Evolutionary conservation across 2,113 vertebrate species (phyloP), one percentile per base, ranked within the genome.

Genomic region (Pachypanchax playfairii): DNA sequence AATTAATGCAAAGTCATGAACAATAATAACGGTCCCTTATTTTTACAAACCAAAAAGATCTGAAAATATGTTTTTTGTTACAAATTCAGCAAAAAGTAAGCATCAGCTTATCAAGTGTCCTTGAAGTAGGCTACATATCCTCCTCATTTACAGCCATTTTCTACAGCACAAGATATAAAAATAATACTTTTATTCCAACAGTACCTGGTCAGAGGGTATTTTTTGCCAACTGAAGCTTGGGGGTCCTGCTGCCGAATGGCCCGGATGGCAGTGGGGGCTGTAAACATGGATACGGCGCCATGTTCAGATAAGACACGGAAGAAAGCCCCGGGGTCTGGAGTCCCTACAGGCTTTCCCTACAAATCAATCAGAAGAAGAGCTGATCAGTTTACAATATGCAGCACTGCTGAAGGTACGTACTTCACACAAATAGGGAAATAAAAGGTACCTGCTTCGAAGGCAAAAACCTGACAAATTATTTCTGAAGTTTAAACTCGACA

Each of bases 291-390:
- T 46, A 91, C 85, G 4, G 91, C 93, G 44, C 93, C 92, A 62
- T 98, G 91, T 83, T 98, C 96, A 1, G 95, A 94, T 44, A 99
- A 83, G 62, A 98, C 94, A 8, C 94, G 95, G 91, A 98, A 98
- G 89, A 94, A 98, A 4, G 95, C 93, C 2, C 96, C 94, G 0
- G 96, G 91, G 83, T 98, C 94, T 31, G 97, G 97, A 5, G 95
- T 99, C 74, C 96, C 97, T 54, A 98, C 96, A 10, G 97, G 96
- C 84, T 99, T 99, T 24, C 97, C 97, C 97, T 99, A 66, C 11
- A 59, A 88, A 73, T n/a, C n/a, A n/a, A n/a, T n/a, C 29, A 81
- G 21, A 29, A 18, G 13, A 58, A 26, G 59, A 72, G n/a, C 44
- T 51, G 41, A 11, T 73, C 38, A 47, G 35, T n/a, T 21, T 38